Evolutionary conservation across 2,888 invertebrate species (phyloP).

Genomic region (Zygogramma bicolorata): DNA sequence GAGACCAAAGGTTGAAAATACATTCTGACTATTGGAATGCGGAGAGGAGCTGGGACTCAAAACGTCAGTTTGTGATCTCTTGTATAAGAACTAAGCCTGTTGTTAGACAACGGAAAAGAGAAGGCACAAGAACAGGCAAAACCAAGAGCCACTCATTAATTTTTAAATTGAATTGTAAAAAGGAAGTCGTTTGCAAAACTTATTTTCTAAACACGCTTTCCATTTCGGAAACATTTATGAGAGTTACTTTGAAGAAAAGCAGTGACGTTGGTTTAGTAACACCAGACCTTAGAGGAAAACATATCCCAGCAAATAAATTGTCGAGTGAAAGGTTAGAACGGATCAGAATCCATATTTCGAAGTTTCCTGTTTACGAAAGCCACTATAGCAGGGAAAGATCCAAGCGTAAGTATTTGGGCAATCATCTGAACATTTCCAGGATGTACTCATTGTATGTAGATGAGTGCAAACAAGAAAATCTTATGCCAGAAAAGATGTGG

Average conservation of each 20-base stretch:
- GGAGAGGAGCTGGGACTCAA: background rate
- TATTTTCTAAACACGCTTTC: conserved; percentile 10
- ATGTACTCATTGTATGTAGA: conserved; percentile 34
- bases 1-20: background rate
- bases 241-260: background rate
- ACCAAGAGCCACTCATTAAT: conserved; percentile 2
- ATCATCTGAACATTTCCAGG: conserved; percentile 32
- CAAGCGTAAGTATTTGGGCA: conserved; percentile 37
- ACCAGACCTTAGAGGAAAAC: background rate
- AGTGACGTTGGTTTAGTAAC: background rate
- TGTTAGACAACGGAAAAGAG: background rate
- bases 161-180: background rate
- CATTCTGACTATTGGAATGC: conserved; percentile 4
- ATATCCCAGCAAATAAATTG: background rate
- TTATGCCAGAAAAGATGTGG: conserved; percentile 23
- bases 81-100: conserved; percentile 13
- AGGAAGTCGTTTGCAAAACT: conserved; percentile 10
- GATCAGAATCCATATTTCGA: conserved; percentile 30
- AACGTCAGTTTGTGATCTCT: conserved; percentile 8
- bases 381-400: conserved; percentile 39
- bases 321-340: background rate
- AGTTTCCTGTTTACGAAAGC: conserved; percentile 33
- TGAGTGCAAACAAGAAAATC: background rate
- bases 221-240: conserved; percentile 11
- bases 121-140: background rate